Base-by-base conservation (phyloP, 2,888 invertebrate genomes). In the Hyposoter dolosus region DNA sequence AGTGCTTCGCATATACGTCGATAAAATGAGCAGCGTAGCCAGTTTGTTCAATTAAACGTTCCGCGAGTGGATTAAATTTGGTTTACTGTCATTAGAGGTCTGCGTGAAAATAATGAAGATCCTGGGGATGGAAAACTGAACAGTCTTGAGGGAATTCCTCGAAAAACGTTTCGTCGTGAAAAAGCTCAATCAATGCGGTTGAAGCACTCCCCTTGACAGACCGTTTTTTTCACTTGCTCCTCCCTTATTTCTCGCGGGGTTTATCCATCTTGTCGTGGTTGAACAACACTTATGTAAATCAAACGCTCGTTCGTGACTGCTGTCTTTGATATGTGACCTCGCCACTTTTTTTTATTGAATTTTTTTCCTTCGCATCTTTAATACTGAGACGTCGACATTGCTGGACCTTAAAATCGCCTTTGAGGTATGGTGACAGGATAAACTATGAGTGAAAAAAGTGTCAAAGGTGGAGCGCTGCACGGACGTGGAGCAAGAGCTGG, bases 401-500 rank as follows among this genome's bases (percentile, higher is more conserved):
- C 77, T 50, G 68, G 23, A 50, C 60, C 74, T 74, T 80, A 72
- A 56, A 78, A 86, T 83, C 76, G 80, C 68, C 63, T 69, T 86
- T 83, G 82, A 80, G 83, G 80, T 75, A 82, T 83, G 85, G 76
- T 83, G 77, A 74, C 32, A 19, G 81, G 71, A 76, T 83, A 82
- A 89, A 89, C 84, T 83, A 90, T 92, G 91, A 90, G 87, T 83
- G 88, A 88, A 74, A 82, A 80, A 78, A 85, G 87, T 88, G 87
- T 72, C 75, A 88, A 81, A 76, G 86, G 87, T 79, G 87, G 66
- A 50, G 83, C 89, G 86, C 88, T 86, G 75, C 86, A 79, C 76
- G 79, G 78, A 74, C 88, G 75, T 87, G 85, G 71, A 45, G 76
- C 75, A 80, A 80, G 90, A 88, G 66, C 50, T 32, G 86, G 86